Conservation (phyloP, 2,888 invertebrate species). For the Nudaria mundana region DNA sequence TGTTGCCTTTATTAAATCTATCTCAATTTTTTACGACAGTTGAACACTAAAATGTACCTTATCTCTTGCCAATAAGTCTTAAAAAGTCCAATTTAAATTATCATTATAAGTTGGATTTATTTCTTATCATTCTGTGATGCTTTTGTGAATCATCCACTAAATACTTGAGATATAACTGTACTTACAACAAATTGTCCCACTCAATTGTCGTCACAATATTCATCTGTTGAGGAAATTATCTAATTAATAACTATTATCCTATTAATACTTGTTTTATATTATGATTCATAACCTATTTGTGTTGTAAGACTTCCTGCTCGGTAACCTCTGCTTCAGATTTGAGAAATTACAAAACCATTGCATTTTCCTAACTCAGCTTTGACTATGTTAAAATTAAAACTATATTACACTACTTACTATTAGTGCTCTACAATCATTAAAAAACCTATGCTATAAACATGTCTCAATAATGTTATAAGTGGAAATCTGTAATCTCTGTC, state of each 20-base stretch:
- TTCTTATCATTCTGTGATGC: constrained; percentile 21
- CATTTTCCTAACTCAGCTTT: too few relatives aligned
- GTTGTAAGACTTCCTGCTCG: background rate
- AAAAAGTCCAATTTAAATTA: constrained; percentile 18
- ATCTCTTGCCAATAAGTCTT: constrained; percentile 21
- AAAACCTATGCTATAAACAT: too few relatives aligned
- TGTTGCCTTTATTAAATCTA: constrained; percentile 34
- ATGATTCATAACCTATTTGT: background rate
- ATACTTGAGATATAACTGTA: too few relatives aligned
- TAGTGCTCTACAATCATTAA: too few relatives aligned
- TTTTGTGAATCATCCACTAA: constrained; percentile 6
- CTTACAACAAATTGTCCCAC: too few relatives aligned
- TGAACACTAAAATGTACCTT: constrained; percentile 26
- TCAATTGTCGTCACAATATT: too few relatives aligned
- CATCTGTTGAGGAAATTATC: background rate
- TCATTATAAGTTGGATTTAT: constrained; percentile 13
- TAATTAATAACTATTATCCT: background rate
- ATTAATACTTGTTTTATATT: background rate
- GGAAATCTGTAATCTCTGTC: too few relatives aligned
- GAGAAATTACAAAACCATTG: too few relatives aligned
- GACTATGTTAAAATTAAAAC: too few relatives aligned
- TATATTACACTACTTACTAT: too few relatives aligned
- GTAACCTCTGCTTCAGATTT: too few relatives aligned
- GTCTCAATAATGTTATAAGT: too few relatives aligned
- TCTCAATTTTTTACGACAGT: constrained; percentile 23